phyloP scores from a whole-genome alignment of 2,113 vertebrate genomes.

The Pagrus major region DNA sequence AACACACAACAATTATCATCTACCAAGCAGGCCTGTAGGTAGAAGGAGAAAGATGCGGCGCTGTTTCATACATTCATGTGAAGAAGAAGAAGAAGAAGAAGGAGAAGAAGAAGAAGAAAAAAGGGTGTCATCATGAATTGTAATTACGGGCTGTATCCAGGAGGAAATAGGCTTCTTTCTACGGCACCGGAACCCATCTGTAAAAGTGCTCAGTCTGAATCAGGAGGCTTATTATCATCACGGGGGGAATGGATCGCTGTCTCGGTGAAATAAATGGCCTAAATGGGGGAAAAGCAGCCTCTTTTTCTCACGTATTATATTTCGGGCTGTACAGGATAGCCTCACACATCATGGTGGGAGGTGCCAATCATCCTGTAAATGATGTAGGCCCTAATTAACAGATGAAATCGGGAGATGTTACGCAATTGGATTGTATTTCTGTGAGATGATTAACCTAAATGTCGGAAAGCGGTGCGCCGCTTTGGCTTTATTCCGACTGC shows the following conservation, averaged over 20 bases:
- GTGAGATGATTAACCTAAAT: not conserved
- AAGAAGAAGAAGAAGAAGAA: not conserved
- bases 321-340: conserved; percentile 40
- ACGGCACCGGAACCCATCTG: conserved; percentile 20
- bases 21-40: conserved; percentile 25
- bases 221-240: conserved; percentile 7
- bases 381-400: conserved; percentile 72
- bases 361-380: conserved; percentile 73
- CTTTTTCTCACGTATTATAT: conserved; percentile 1
- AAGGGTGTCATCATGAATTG: conserved; percentile 73
- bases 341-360: conserved; percentile 72
- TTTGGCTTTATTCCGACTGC: conserved; percentile 46
- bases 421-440: conserved; percentile 28
- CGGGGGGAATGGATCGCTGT: conserved; percentile 2
- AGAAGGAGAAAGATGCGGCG: conserved; percentile 36
- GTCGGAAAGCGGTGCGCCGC: conserved; percentile 17
- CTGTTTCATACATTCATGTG: conserved; percentile 47
- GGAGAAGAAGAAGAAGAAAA: no score
- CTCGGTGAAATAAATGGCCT: conserved; percentile 6
- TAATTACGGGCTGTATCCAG: conserved; percentile 58
- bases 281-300: conserved; percentile 5
- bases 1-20: conserved; percentile 8
- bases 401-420: not conserved
- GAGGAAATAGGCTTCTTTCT: conserved; percentile 38
- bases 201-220: not conserved